Conservation (phyloP, 2,888 invertebrate genomes). For the Capitulum mitella region DNA sequence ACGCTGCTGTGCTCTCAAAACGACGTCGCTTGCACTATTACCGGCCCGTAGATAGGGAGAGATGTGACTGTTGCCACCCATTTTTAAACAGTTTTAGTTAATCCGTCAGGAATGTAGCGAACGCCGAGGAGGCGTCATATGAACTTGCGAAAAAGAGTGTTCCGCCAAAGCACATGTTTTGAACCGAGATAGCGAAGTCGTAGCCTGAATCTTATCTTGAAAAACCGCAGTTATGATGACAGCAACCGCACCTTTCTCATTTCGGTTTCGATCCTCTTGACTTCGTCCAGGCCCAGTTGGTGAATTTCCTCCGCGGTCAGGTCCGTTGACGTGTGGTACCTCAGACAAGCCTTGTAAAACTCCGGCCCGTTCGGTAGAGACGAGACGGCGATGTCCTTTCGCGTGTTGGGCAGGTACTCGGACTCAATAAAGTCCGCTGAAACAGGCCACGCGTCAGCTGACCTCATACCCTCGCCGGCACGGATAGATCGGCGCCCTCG, state of each 20-base stretch:
- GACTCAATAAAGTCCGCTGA: not conserved
- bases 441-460: no score
- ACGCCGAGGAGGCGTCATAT: not conserved
- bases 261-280: constrained; percentile 39
- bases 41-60: no score
- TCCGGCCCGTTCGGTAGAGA: not conserved
- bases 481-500: no score
- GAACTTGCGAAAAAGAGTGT: not conserved
- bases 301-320: constrained; percentile 42
- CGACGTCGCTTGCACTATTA: no score
- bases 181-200: not conserved
- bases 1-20: no score
- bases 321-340: constrained; percentile 41
- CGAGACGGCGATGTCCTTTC: not conserved
- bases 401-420: not conserved
- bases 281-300: constrained; percentile 41
- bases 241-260: constrained; percentile 31
- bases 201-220: not conserved
- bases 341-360: not conserved
- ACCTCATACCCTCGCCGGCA: no score
- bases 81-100: not conserved
- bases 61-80: not conserved
- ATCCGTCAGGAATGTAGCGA: not conserved
- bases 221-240: not conserved
- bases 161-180: not conserved